Conservation (phyloP, 1,140 invertebrate genomes). For the Drosophila malerkotliana region DNA sequence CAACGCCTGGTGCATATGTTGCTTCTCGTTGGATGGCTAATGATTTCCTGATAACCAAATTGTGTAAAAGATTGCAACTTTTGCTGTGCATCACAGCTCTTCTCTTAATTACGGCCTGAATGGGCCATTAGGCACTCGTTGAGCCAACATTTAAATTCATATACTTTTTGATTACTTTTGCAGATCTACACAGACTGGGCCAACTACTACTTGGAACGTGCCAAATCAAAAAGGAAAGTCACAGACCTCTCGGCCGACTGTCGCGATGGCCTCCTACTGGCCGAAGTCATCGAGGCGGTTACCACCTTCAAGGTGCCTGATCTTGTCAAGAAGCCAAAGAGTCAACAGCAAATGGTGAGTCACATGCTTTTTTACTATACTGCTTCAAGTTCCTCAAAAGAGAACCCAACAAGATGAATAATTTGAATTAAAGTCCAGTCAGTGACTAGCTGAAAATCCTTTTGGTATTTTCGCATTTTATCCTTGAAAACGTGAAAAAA, state of each 20-base stretch:
- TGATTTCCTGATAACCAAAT: slow-evolving; percentile 77
- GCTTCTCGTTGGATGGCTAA: slow-evolving; percentile 52
- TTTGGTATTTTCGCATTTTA: slow-evolving; percentile 18
- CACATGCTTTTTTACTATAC: background rate
- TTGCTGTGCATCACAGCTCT: slow-evolving; percentile 20
- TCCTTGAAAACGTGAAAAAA: slow-evolving; percentile 60
- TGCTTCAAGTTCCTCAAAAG: background rate
- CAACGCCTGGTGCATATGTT: slow-evolving; percentile 69
- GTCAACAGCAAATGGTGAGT: slow-evolving; percentile 96
- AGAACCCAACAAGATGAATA: slow-evolving; percentile 6
- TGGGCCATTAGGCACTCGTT: slow-evolving; percentile 46
- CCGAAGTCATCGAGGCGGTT: slow-evolving; percentile 97
- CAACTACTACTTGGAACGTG: slow-evolving; percentile 97
- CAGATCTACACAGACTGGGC: slow-evolving; percentile 99
- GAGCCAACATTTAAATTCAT: slow-evolving; percentile 37
- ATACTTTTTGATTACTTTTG: slow-evolving; percentile 1
- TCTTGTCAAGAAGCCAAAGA: slow-evolving; percentile 94
- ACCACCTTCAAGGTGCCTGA: slow-evolving; percentile 95
- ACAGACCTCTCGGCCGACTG: slow-evolving; percentile 94
- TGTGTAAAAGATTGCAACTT: slow-evolving; percentile 39
- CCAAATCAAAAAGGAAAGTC: slow-evolving; percentile 92
- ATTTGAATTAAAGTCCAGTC: slow-evolving; percentile 15
- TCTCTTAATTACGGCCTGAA: slow-evolving; percentile 62
- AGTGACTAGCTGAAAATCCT: slow-evolving; percentile 30
- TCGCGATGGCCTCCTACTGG: slow-evolving; percentile 94